Evolutionary conservation across 2,113 vertebrate species (phyloP).

Genomic region (Conger conger): DNA sequence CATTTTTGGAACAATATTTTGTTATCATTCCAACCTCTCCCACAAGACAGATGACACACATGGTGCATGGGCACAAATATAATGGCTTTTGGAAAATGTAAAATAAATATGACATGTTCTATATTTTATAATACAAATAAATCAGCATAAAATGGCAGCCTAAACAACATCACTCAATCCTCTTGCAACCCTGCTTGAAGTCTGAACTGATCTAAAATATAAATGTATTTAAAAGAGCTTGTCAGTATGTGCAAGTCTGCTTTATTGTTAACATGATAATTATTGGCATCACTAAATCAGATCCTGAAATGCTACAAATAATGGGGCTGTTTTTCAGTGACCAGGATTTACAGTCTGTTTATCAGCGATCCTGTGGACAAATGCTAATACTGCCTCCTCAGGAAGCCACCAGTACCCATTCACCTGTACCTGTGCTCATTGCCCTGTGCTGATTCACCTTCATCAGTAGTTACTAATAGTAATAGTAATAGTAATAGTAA

Average conservation of each 20-base stretch:
- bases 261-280: too few relatives aligned
- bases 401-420: neutral
- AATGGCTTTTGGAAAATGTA: neutral
- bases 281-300: too few relatives aligned
- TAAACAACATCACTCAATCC: too few relatives aligned
- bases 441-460: neutral
- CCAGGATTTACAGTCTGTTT: neutral
- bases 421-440: neutral
- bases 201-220: too few relatives aligned
- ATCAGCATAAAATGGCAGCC: neutral
- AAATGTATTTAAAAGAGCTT: too few relatives aligned
- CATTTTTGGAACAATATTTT: neutral
- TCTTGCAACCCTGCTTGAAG: too few relatives aligned
- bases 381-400: neutral
- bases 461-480: neutral
- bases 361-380: neutral
- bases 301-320: too few relatives aligned
- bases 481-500: too few relatives aligned
- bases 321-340: neutral
- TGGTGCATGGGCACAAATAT: constrained; percentile 9
- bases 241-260: too few relatives aligned
- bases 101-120: neutral
- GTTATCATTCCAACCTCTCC: constrained; percentile 6
- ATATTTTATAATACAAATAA: neutral
- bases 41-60: constrained; percentile 24